A percentile compares a stretch with the other conserved stretches of the same genome.
Evolutionary conservation across 2,888 invertebrate genomes (phyloP).

Genomic region (Limenitis camilla): DNA sequence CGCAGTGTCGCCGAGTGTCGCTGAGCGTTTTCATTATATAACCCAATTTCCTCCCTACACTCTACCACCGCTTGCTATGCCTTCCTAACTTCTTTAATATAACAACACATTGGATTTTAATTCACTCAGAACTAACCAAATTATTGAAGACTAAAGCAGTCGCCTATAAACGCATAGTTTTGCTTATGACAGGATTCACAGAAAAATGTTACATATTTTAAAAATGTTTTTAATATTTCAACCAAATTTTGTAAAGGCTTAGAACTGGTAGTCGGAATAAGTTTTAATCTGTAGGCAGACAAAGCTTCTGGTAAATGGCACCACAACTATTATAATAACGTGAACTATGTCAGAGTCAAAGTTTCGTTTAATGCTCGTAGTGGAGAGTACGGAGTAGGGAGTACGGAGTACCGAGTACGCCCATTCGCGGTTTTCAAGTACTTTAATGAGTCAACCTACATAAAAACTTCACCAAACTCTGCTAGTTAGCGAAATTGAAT

Average conservation of each 20-base stretch:
- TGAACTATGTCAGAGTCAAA: neutral
- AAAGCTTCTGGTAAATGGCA: no score
- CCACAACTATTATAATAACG: no score
- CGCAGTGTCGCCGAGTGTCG: no score
- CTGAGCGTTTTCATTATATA: neutral
- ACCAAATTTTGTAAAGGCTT: no score
- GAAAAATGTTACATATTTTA: no score
- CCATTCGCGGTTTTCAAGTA: conserved; percentile 11
- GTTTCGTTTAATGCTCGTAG: neutral
- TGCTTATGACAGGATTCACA: no score
- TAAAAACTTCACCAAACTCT: conserved; percentile 35
- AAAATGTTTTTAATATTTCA: no score
- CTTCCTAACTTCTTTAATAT: conserved; percentile 2
- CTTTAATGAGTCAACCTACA: conserved; percentile 32
- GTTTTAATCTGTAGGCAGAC: no score
- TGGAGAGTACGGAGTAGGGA: neutral
- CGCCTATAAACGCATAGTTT: no score
- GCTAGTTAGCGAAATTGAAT: conserved; percentile 42
- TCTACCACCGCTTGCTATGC: neutral
- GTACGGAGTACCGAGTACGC: neutral
- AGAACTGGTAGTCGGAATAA: no score
- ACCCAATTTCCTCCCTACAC: neutral
- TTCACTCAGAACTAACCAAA: neutral
- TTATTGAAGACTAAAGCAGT: no score
- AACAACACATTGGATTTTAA: conserved; percentile 7